Evolutionary conservation across 53 echinoderm and acorn worm species (phyloP).

Genomic region (Holothuria scabra): DNA sequence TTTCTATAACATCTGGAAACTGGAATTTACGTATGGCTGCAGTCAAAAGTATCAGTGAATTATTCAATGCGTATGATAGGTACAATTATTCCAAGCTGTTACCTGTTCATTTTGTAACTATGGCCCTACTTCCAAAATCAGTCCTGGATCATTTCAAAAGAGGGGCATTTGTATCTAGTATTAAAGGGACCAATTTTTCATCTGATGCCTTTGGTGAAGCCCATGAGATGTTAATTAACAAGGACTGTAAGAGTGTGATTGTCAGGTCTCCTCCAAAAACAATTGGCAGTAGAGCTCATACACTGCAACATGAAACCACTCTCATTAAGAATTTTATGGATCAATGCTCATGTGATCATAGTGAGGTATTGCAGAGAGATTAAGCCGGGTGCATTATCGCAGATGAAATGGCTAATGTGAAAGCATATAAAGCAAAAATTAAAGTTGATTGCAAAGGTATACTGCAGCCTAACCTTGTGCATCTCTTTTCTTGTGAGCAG

Average conservation of each 20-base stretch:
- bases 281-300: slow-evolving; percentile 50
- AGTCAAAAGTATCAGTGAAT: slow-evolving; percentile 56
- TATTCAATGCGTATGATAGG: slow-evolving; percentile 73
- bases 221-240: slow-evolving; percentile 73
- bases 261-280: slow-evolving; percentile 40
- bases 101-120: slow-evolving; percentile 53
- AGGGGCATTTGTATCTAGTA: slow-evolving; percentile 71
- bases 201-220: slow-evolving; percentile 67
- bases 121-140: slow-evolving; percentile 49
- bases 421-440: slow-evolving; percentile 23
- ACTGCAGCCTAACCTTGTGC: not conserved
- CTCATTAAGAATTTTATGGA: slow-evolving; percentile 47
- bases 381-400: slow-evolving; percentile 43
- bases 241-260: slow-evolving; percentile 59
- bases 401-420: slow-evolving; percentile 58
- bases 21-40: slow-evolving; percentile 58
- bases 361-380: slow-evolving; percentile 52
- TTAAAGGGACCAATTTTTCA: slow-evolving; percentile 62
- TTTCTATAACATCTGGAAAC: slow-evolving; percentile 55
- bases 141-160: slow-evolving; percentile 57
- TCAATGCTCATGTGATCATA: slow-evolving; percentile 28
- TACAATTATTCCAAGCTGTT: slow-evolving; percentile 66
- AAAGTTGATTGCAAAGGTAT: not conserved
- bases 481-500: slow-evolving; percentile 45
- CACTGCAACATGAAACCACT: slow-evolving; percentile 50